These are phyloP conservation scores for Ptyas mucosa DNA, from an alignment of 2,113 vertebrate species.

Conservation along the genomic window DNA sequence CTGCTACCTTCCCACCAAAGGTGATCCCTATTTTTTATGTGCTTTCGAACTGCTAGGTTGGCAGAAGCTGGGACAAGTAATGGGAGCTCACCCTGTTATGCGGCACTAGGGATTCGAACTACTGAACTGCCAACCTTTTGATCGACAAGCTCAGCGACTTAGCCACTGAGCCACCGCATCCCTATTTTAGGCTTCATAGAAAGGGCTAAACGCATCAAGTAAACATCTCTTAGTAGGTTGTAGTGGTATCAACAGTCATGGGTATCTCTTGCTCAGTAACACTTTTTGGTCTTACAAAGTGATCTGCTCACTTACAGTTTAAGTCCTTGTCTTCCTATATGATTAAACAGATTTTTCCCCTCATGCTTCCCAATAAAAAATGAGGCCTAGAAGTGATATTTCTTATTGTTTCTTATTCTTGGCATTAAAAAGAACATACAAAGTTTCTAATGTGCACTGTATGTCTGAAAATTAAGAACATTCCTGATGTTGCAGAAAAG, in stretches of 20 bases:
- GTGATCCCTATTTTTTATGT: no score
- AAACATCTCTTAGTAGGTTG: background rate
- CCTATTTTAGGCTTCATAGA: background rate
- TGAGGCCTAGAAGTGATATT: background rate
- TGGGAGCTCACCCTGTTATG: no score
- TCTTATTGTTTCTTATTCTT: background rate
- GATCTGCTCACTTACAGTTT: background rate
- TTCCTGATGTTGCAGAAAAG: conserved; percentile 29
- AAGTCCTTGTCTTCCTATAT: background rate
- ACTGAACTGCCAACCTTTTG: no score
- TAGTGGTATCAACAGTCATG: background rate
- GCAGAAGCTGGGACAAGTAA: no score
- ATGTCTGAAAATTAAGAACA: conserved; percentile 18
- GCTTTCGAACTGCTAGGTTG: no score
- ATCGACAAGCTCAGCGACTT: no score
- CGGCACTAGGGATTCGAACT: no score
- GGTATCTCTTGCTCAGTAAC: background rate
- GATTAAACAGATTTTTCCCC: background rate
- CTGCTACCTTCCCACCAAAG: no score
- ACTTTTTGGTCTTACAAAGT: background rate
- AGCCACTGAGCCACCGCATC: no score
- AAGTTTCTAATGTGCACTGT: conserved; percentile 1
- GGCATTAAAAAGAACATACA: conserved; percentile 34
- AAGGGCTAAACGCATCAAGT: background rate
- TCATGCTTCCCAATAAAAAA: background rate